Percentiles rank a stretch among this genome's conserved stretches.
phyloP scores from a whole-genome alignment of 2,888 invertebrate genomes.

The Drosophila colorata region DNA sequence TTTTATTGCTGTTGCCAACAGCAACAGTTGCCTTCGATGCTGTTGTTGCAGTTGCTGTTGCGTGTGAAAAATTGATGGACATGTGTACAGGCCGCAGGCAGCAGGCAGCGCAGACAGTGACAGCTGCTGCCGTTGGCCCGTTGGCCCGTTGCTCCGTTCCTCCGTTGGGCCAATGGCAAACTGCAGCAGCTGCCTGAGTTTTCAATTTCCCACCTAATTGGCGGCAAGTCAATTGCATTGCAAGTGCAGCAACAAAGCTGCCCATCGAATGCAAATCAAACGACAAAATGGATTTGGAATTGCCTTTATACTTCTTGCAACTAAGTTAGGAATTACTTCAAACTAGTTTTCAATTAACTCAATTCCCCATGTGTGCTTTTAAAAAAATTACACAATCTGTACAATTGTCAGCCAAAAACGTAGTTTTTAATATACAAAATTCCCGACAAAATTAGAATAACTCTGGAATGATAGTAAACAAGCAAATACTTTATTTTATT shows the following conservation, averaged over 20 bases:
- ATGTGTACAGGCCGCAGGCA: constrained; percentile 46
- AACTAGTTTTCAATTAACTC: background rate
- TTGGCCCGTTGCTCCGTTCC: too few relatives aligned
- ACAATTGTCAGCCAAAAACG: too few relatives aligned
- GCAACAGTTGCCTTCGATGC: constrained; percentile 49
- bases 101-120: constrained; percentile 22
- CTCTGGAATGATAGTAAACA: too few relatives aligned
- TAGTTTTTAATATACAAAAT: too few relatives aligned
- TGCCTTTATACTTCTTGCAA: constrained; percentile 2
- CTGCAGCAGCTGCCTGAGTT: constrained; percentile 40
- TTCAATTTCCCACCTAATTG: constrained; percentile 69
- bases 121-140: constrained; percentile 31
- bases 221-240: constrained; percentile 59
- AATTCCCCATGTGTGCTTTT: too few relatives aligned
- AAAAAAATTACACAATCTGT: too few relatives aligned
- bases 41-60: constrained; percentile 21
- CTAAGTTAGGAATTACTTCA: background rate
- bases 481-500: too few relatives aligned
- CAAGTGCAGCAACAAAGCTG: constrained; percentile 29
- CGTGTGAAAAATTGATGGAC: constrained; percentile 68
- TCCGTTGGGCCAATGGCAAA: constrained; percentile 10
- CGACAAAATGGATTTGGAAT: background rate
- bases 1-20: constrained; percentile 62
- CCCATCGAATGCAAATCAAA: constrained; percentile 7
- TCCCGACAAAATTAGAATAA: too few relatives aligned